Evolutionary conservation across 2,797 vertebrate genomes (phyloP).

Genomic region (Melanotaenia pygmaea): DNA sequence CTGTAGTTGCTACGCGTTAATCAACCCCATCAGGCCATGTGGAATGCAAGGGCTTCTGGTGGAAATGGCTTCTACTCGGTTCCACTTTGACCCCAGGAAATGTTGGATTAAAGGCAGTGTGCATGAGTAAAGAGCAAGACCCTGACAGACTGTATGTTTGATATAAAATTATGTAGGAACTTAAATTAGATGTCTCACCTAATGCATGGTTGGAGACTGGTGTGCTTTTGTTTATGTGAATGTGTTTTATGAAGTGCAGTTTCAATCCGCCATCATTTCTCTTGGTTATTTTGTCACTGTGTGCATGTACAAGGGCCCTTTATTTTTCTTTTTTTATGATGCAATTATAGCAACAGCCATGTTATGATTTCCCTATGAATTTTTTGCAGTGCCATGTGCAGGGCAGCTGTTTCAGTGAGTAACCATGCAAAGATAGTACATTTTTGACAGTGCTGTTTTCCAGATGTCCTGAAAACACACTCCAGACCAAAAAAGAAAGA

Average conservation of each 20-base stretch:
- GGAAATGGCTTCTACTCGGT: conserved; percentile 62
- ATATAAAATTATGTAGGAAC: conserved; percentile 88
- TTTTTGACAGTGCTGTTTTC: conserved; percentile 52
- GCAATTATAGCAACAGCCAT: conserved; percentile 30
- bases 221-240: conserved; percentile 84
- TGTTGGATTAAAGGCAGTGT: conserved; percentile 68
- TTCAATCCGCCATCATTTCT: conserved; percentile 30
- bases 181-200: conserved; percentile 90
- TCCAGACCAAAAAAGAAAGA: conserved; percentile 34
- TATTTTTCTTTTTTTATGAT: conserved; percentile 47
- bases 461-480: conserved; percentile 73
- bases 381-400: conserved; percentile 58
- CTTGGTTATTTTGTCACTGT: conserved; percentile 43
- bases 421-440: conserved; percentile 46
- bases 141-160: conserved; percentile 47
- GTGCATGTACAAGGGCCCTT: conserved; percentile 8
- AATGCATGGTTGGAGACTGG: conserved; percentile 64
- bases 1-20: conserved; percentile 91
- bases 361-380: conserved; percentile 8
- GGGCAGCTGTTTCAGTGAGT: conserved; percentile 58
- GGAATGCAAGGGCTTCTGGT: conserved; percentile 59
- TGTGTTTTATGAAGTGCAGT: conserved; percentile 79
- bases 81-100: conserved; percentile 77
- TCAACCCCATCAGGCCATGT: conserved; percentile 88
- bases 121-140: conserved; percentile 57